Percentiles rank a stretch among this genome's conserved stretches.
phyloP scores from a whole-genome alignment of 2,113 vertebrate genomes.

The Cololabis saira region DNA sequence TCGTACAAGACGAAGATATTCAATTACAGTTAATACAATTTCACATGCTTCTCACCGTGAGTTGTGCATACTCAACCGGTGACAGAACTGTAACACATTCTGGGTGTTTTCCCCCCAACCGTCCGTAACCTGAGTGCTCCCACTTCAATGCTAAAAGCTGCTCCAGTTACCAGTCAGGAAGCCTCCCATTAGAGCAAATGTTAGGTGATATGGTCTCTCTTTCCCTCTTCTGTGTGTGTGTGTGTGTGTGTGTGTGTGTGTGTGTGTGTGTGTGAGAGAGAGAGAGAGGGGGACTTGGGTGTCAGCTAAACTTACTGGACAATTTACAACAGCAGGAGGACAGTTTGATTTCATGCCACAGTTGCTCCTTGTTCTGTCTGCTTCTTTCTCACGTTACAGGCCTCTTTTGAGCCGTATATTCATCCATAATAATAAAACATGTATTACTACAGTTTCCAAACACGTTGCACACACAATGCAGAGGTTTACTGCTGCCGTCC shows the following conservation, averaged over 20 bases:
- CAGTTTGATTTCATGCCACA: slow-evolving; percentile 39
- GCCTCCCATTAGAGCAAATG: slow-evolving; percentile 79
- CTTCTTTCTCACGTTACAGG: neutral
- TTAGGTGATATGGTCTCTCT: slow-evolving; percentile 64
- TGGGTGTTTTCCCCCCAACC: slow-evolving; percentile 64
- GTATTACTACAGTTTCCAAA: slow-evolving; percentile 1
- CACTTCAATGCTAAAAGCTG: slow-evolving; percentile 68
- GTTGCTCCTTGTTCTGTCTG: slow-evolving; percentile 36
- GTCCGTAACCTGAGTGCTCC: slow-evolving; percentile 67
- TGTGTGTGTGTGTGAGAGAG: neutral
- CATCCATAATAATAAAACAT: too few relatives aligned
- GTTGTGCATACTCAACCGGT: slow-evolving; percentile 12
- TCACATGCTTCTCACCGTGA: slow-evolving; percentile 35
- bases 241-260: slow-evolving; percentile 3
- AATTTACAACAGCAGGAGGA: slow-evolving; percentile 58
- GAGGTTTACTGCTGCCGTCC: too few relatives aligned
- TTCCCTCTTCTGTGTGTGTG: slow-evolving; percentile 10
- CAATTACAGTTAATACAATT: slow-evolving; percentile 6
- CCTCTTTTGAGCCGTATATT: too few relatives aligned
- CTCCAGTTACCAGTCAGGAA: slow-evolving; percentile 76
- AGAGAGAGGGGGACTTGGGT: neutral
- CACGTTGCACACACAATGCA: neutral
- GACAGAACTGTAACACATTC: slow-evolving; percentile 49
- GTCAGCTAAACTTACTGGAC: slow-evolving; percentile 58
- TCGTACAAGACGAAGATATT: slow-evolving; percentile 7